Conservation (phyloP, 2,113 vertebrate species). For the Indri indri region DNA sequence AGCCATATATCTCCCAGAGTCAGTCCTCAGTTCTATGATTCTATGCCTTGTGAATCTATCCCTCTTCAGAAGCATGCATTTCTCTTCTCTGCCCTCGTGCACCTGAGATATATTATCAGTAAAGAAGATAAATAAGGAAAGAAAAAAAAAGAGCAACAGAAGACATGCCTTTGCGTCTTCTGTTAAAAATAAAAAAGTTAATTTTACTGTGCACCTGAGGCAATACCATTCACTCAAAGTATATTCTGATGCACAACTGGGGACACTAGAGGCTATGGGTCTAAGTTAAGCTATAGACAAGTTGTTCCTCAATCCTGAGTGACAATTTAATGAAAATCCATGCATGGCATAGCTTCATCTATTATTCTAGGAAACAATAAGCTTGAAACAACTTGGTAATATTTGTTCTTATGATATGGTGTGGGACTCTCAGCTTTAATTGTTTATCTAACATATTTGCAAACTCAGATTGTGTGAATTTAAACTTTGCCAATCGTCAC, state of each 20-base stretch:
- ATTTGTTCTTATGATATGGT: conserved; percentile 35
- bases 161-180: not conserved
- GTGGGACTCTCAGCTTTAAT: conserved; percentile 38
- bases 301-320: not conserved
- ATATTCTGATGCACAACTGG: not conserved
- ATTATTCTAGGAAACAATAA: conserved; percentile 43
- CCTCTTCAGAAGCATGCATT: not conserved
- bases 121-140: not conserved
- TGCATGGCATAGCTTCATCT: conserved; percentile 7
- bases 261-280: not conserved
- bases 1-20: not conserved
- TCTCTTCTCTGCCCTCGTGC: not conserved
- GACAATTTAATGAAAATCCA: conserved; percentile 6
- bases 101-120: not conserved
- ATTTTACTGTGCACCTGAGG: not conserved
- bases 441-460: conserved; percentile 59
- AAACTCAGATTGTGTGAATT: conserved; percentile 44
- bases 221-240: not conserved
- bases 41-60: not conserved
- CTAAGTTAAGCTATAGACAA: not conserved
- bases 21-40: not conserved
- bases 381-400: conserved; percentile 31
- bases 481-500: conserved; percentile 16
- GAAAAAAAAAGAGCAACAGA: not conserved
- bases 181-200: conserved; percentile 6